Percentiles rank a stretch among this genome's conserved stretches.
phyloP scores from a whole-genome alignment of 1,140 invertebrate genomes.

The Steinernema feltiae region DNA sequence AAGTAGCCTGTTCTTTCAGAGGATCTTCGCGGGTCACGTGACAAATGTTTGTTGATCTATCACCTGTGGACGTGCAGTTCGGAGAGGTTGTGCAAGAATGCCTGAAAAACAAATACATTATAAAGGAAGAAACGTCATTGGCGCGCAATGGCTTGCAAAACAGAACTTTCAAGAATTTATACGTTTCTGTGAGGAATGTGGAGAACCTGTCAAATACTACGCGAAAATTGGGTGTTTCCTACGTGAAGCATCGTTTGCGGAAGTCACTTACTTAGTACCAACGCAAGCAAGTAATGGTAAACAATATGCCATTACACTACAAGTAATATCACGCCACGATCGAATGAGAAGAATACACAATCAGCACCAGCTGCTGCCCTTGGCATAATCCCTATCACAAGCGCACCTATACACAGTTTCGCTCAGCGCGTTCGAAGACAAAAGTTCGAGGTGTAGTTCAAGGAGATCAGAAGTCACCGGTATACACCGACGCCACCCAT shows the following conservation, averaged over 20 bases:
- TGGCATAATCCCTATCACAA: background rate
- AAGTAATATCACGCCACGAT: background rate
- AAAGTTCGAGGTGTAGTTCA: conserved; percentile 5
- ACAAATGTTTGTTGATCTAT: background rate
- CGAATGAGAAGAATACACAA: background rate
- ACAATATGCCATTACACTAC: background rate
- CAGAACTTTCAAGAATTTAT: too few relatives aligned
- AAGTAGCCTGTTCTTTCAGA: background rate
- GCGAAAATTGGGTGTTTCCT: too few relatives aligned
- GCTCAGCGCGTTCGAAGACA: conserved; percentile 1
- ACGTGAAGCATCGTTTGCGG: too few relatives aligned
- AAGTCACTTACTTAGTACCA: background rate
- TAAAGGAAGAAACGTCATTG: background rate
- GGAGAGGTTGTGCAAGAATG: background rate
- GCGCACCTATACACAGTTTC: background rate
- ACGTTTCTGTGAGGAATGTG: too few relatives aligned
- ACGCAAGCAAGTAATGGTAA: background rate
- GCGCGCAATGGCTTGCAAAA: too few relatives aligned
- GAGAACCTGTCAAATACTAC: too few relatives aligned
- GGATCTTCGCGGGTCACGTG: background rate
- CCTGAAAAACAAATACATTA: background rate
- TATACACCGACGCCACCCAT: background rate
- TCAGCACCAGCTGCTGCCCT: background rate
- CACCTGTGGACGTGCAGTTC: background rate
- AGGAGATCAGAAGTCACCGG: background rate